Conservation (phyloP, 2,113 vertebrate species). For the Clarias magur region DNA sequence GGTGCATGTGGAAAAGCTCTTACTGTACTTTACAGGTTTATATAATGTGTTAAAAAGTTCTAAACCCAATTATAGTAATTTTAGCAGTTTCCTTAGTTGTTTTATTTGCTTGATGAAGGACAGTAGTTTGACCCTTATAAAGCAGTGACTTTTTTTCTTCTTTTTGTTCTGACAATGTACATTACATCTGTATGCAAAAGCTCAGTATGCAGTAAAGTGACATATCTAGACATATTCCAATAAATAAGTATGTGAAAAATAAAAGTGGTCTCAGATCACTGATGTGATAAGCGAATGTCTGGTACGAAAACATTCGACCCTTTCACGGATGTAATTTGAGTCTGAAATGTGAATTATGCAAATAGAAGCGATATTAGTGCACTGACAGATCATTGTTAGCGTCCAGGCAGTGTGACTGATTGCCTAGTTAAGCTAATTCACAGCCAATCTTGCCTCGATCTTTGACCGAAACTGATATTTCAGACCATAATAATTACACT, state of each 20-base stretch:
- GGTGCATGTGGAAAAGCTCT: no score
- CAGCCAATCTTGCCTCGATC: constrained; percentile 27
- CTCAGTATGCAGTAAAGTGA: background rate
- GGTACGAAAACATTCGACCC: constrained; percentile 16
- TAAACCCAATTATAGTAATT: no score
- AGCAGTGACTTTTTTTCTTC: no score
- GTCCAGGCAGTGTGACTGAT: constrained; percentile 43
- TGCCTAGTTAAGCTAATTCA: constrained; percentile 44
- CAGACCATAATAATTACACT: constrained; percentile 47
- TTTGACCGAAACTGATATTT: constrained; percentile 50
- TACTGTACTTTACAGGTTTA: no score
- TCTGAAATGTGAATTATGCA: constrained; percentile 46
- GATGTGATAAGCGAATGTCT: constrained; percentile 10
- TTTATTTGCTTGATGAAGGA: no score
- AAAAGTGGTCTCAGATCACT: constrained; percentile 2
- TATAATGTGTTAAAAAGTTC: no score
- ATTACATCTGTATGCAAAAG: background rate
- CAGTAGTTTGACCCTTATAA: no score
- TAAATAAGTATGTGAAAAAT: background rate
- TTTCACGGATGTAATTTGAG: constrained; percentile 17
- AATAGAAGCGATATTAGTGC: constrained; percentile 33
- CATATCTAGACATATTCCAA: background rate
- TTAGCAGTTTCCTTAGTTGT: no score
- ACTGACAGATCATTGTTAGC: constrained; percentile 28
- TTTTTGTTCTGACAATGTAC: no score